Conservation (phyloP, 2,797 vertebrate species). For the Lutjanus campechanus region DNA sequence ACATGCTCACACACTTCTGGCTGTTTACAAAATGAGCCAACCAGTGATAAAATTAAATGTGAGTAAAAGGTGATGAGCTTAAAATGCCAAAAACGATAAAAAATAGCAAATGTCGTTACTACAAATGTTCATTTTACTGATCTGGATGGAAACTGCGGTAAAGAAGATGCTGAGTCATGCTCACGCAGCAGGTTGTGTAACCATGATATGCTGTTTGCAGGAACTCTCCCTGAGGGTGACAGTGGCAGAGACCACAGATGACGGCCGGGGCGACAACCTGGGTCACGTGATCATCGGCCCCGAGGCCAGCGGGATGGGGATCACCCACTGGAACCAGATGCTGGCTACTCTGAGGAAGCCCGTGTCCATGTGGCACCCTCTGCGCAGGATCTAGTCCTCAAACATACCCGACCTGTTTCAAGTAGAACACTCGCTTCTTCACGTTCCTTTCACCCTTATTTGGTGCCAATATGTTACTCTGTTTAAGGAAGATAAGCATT, state of each 20-base stretch:
- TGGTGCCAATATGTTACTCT: conserved; percentile 25
- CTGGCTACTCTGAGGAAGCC: conserved; percentile 96
- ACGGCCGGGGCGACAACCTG: conserved; percentile 91
- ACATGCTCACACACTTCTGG: not conserved
- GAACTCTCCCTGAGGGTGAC: conserved; percentile 96
- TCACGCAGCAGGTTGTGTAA: conserved; percentile 45
- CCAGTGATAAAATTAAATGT: conserved; percentile 2
- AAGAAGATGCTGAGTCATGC: conserved; percentile 47
- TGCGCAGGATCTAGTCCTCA: conserved; percentile 88
- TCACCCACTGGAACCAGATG: conserved; percentile 99
- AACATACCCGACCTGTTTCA: conserved; percentile 1
- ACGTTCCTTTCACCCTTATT: conserved; percentile 29
- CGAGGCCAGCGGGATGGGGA: conserved; percentile 93
- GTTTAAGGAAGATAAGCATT: conserved; percentile 26
- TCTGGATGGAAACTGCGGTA: no score
- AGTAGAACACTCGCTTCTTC: conserved; percentile 45
- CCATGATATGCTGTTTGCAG: conserved; percentile 73
- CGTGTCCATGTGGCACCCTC: conserved; percentile 98
- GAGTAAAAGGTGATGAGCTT: conserved; percentile 3
- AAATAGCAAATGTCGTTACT: not conserved
- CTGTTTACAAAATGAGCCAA: conserved; percentile 9
- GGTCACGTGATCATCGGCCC: conserved; percentile 98
- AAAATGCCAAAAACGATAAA: conserved; percentile 23
- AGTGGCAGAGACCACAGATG: conserved; percentile 93
- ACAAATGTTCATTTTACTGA: not conserved